These are phyloP conservation scores for Brenthis daphne DNA, from an alignment of 2,888 invertebrate genomes.

Conservation along the genomic window DNA sequence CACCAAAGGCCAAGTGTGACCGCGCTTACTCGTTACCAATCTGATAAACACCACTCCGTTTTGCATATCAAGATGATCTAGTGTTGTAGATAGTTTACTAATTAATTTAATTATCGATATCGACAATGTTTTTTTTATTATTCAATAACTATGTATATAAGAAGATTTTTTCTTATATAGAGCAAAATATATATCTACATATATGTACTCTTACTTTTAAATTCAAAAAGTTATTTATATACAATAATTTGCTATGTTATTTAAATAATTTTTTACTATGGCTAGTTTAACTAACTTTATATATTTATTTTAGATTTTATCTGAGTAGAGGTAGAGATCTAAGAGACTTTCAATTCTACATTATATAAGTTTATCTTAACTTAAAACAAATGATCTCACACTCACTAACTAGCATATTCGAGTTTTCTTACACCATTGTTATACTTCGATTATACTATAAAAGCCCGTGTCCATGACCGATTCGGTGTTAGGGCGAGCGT, in stretches of 20 bases:
- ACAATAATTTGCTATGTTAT: too few species aligned
- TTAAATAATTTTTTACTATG: too few species aligned
- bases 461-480: constrained; percentile 41
- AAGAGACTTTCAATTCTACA: too few species aligned
- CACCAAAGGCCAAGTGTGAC: constrained; percentile 58
- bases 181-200: too few species aligned
- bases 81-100: constrained; percentile 40
- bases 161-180: too few species aligned
- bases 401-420: neutral
- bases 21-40: constrained; percentile 56
- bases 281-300: neutral
- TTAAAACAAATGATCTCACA: neutral
- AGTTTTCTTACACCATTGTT: constrained; percentile 2
- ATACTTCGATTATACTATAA: constrained; percentile 29
- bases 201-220: too few species aligned
- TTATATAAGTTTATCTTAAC: neutral
- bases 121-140: constrained; percentile 1
- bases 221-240: too few species aligned
- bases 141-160: too few species aligned
- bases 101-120: constrained; percentile 34
- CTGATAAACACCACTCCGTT: constrained; percentile 59
- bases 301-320: too few species aligned
- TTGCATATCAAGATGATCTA: constrained; percentile 65
- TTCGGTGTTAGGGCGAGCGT: constrained; percentile 53
- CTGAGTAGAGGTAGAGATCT: neutral